Evolutionary conservation across 2,113 vertebrate genomes (phyloP), one percentile per base, ranked within the genome.

Genomic region (Lonchura striata): DNA sequence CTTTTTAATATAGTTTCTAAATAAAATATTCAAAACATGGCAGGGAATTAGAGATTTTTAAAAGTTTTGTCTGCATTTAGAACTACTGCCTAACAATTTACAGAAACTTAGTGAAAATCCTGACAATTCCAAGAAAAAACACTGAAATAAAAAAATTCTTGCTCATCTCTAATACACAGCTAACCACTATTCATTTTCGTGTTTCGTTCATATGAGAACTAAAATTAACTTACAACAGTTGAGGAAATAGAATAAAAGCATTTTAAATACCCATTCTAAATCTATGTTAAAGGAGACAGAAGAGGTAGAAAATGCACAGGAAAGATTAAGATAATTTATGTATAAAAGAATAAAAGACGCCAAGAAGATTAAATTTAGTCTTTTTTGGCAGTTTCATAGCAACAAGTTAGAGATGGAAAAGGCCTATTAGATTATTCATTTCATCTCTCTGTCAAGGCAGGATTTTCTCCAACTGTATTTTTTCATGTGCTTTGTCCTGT

Each of bases 381-480:
- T 95, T 95, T 90, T 86, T 41, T 92, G 65, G 65, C 79, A 90
- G 68, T 95, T 94, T 95, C 93, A 85, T 88, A 94, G 90, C 82
- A 95, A 94, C 88, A 95, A 86, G 84, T 95, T 77, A 63, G 63
- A 85, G 87, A 94, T 89, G 37, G 86, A 95, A 94, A 94, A 88
- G 61, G 46, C 33, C 28, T 95, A 44, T 92, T 94, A 89, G 88
- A 91, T 91, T 94, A 86, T 88, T 92, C 42, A 91, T 95, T 95
- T 91, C 46, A 70, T 93, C 54, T 95, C 54, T 94, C 83, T 94
- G 70, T 82, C 78, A 88, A 90, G 44, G 63, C 24, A 90, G 54
- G 79, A 88, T 95, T 96, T 95, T 90, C 66, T 65, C 30, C 59
- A 74, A 44, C 47, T 90, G 12, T 57, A 41, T 78, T 80, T 93